Evolutionary conservation across 2,113 vertebrate species (phyloP).

Genomic region (Notarius lentiginosus): DNA sequence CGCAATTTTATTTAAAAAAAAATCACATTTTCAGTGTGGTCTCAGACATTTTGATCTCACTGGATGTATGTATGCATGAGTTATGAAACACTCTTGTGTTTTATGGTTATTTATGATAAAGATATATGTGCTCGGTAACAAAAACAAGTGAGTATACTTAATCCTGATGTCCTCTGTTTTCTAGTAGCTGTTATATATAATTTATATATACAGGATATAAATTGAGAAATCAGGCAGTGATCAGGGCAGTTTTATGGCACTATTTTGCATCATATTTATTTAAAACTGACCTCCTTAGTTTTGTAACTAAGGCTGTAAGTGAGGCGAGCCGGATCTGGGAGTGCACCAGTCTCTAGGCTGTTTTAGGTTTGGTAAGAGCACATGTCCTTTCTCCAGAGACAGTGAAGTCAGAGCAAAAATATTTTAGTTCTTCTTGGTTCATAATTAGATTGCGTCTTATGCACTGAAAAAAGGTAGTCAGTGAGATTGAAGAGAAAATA

Average conservation of each 20-base stretch:
- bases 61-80: too few species aligned
- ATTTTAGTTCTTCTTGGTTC: not conserved
- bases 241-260: conserved; percentile 18
- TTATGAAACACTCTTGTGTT: too few species aligned
- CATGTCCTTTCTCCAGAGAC: conserved; percentile 23
- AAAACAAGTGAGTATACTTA: not conserved
- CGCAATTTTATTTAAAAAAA: too few species aligned
- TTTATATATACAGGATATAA: conserved; percentile 7
- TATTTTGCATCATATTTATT: conserved; percentile 32
- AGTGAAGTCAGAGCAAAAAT: conserved; percentile 15
- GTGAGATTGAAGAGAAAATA: not conserved
- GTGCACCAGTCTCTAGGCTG: conserved; percentile 23
- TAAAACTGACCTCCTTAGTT: conserved; percentile 40
- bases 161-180: conserved; percentile 8
- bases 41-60: too few species aligned
- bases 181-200: conserved; percentile 1
- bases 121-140: not conserved
- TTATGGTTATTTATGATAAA: conserved; percentile 13
- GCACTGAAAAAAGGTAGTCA: not conserved
- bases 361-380: conserved; percentile 42
- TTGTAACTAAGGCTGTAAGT: conserved; percentile 15
- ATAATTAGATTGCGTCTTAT: not conserved
- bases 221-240: not conserved
- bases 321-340: conserved; percentile 21
- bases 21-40: too few species aligned